phyloP scores from a whole-genome alignment of 2,888 invertebrate species.

The Hofmannophila pseudospretella region DNA sequence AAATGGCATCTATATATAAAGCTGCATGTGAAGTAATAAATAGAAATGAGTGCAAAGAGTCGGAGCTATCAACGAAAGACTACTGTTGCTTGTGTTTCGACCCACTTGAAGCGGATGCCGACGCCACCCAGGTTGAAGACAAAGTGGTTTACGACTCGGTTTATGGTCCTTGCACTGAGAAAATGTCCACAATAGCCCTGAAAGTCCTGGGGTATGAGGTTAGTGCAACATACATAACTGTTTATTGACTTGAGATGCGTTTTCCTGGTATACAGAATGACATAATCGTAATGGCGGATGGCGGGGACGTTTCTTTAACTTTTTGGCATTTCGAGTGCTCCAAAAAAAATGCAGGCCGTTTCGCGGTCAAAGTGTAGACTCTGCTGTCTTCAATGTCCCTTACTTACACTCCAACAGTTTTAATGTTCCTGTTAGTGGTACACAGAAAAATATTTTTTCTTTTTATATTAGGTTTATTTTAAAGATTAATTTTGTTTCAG shows the following conservation, averaged over 20 bases:
- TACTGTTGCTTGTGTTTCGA: conserved; percentile 5
- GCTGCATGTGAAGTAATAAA: neutral
- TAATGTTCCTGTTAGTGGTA: no score
- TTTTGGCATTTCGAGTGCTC: no score
- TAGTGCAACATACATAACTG: neutral
- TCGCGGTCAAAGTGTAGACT: no score
- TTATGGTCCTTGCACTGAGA: neutral
- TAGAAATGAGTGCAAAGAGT: neutral
- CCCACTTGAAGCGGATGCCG: neutral
- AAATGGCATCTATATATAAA: neutral
- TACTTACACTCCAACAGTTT: no score
- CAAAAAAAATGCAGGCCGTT: no score
- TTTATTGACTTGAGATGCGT: neutral
- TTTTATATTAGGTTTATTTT: no score
- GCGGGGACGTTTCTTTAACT: no score
- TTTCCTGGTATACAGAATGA: neutral
- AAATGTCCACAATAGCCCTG: neutral
- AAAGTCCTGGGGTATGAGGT: conserved; percentile 2
- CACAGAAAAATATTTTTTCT: no score
- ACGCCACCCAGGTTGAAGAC: neutral
- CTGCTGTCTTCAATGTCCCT: no score
- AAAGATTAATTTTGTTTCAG: neutral
- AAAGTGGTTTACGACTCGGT: neutral
- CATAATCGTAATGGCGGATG: no score
- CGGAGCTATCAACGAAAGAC: neutral